phyloP scores from a whole-genome alignment of 1,140 invertebrate species.

The Copidosoma floridanum region DNA sequence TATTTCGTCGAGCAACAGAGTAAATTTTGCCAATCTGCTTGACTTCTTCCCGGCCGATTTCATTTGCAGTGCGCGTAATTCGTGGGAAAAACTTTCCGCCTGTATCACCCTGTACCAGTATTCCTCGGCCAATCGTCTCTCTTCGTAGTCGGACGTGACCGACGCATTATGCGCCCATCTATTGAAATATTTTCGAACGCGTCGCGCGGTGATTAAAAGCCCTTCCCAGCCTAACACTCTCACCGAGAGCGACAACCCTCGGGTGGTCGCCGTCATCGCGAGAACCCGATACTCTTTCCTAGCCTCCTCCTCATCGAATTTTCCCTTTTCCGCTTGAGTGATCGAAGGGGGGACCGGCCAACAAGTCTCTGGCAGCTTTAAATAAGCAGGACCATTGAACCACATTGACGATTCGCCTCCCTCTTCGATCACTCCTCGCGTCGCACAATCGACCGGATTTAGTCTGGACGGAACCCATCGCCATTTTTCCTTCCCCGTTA shows the following conservation, averaged over 20 bases:
- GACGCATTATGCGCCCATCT: neutral
- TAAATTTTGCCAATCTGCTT: neutral
- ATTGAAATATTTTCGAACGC: neutral
- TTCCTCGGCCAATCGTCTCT: neutral
- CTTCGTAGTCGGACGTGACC: neutral
- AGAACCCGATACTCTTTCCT: no score
- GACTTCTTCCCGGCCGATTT: neutral
- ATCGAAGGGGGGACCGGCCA: neutral
- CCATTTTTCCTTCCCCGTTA: slow-evolving; percentile 29
- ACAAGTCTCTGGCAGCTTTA: neutral
- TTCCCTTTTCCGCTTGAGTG: neutral
- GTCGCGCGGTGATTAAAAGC: neutral
- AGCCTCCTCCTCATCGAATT: no score
- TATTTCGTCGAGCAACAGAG: neutral
- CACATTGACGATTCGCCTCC: slow-evolving; percentile 1
- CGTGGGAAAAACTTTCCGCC: neutral
- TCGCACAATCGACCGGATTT: slow-evolving; percentile 38
- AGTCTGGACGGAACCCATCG: slow-evolving; percentile 31
- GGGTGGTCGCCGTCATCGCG: no score
- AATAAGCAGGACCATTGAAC: slow-evolving; percentile 30
- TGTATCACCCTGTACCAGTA: neutral
- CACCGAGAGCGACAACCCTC: neutral
- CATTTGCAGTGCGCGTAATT: neutral
- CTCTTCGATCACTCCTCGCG: neutral
- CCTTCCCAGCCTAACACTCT: neutral